Evolutionary conservation across 2,797 vertebrate species (phyloP).

Genomic region (Megalops cyprinoides): DNA sequence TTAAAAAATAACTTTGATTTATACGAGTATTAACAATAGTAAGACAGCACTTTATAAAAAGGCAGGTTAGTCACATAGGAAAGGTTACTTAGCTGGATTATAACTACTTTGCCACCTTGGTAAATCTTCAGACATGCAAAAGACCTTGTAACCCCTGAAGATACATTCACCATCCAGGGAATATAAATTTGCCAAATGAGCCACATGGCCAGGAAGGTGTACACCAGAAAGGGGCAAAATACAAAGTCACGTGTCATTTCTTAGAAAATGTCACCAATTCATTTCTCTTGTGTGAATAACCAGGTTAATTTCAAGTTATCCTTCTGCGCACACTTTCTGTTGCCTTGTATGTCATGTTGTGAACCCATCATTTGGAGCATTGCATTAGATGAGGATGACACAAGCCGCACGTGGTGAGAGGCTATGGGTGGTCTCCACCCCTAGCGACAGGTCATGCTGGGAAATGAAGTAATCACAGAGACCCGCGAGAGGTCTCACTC

Average conservation of each 20-base stretch:
- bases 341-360: slow-evolving; percentile 52
- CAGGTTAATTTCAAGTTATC: neutral
- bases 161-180: neutral
- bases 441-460: slow-evolving; percentile 35
- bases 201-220: neutral
- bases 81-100: neutral
- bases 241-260: neutral
- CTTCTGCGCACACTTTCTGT: slow-evolving; percentile 43
- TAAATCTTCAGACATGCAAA: neutral
- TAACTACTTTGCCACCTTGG: neutral
- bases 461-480: slow-evolving; percentile 47
- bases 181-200: slow-evolving; percentile 16
- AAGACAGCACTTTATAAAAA: neutral
- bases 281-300: slow-evolving; percentile 22
- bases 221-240: neutral
- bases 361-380: slow-evolving; percentile 58
- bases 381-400: slow-evolving; percentile 48
- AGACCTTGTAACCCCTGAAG: neutral
- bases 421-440: slow-evolving; percentile 29
- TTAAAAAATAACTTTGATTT: neutral
- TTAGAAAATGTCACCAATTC: slow-evolving; percentile 7
- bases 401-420: slow-evolving; percentile 53
- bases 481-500: slow-evolving; percentile 39
- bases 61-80: neutral
- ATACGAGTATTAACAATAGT: neutral